Evolutionary conservation across 1,140 invertebrate species (phyloP).

Genomic region (Drosophila ohnishii): DNA sequence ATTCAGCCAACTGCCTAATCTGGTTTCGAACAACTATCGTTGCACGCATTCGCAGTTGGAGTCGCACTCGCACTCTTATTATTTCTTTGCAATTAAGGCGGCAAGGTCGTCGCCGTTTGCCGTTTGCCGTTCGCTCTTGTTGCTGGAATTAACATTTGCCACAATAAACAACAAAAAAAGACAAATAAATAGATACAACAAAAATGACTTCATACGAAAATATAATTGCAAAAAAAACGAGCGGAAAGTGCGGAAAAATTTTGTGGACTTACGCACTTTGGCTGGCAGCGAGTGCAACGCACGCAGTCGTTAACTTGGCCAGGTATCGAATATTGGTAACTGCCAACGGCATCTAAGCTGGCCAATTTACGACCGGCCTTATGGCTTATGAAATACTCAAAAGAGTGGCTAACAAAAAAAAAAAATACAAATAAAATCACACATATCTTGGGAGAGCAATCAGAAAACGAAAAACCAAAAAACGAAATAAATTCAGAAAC

Average conservation of each 20-base stretch:
- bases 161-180: slow-evolving; percentile 17
- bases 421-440: slow-evolving; percentile 8
- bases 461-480: slow-evolving; percentile 17
- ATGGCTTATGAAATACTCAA: slow-evolving; percentile 39
- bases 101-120: slow-evolving; percentile 67
- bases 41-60: slow-evolving; percentile 54
- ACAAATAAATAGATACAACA: slow-evolving; percentile 49
- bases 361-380: slow-evolving; percentile 37
- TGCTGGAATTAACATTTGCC: slow-evolving; percentile 62
- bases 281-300: slow-evolving; percentile 47
- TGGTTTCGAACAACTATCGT: slow-evolving; percentile 61
- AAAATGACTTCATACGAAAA: slow-evolving; percentile 68
- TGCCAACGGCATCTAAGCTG: slow-evolving; percentile 17
- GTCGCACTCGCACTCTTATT: slow-evolving; percentile 13
- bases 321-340: slow-evolving; percentile 23
- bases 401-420: slow-evolving; percentile 4
- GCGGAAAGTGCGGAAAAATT: slow-evolving; percentile 8
- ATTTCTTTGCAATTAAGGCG: slow-evolving; percentile 60
- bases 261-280: slow-evolving; percentile 33
- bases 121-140: slow-evolving; percentile 20
- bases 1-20: slow-evolving; percentile 35
- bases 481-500: slow-evolving; percentile 33
- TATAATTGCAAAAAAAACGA: slow-evolving; percentile 49
- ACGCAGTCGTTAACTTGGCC: slow-evolving; percentile 26
- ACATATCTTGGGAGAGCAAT: slow-evolving; percentile 16